Percentiles rank a stretch among this genome's conserved stretches.
phyloP scores from a whole-genome alignment of 2,113 vertebrate genomes.

The Oreocharis arfaki region DNA sequence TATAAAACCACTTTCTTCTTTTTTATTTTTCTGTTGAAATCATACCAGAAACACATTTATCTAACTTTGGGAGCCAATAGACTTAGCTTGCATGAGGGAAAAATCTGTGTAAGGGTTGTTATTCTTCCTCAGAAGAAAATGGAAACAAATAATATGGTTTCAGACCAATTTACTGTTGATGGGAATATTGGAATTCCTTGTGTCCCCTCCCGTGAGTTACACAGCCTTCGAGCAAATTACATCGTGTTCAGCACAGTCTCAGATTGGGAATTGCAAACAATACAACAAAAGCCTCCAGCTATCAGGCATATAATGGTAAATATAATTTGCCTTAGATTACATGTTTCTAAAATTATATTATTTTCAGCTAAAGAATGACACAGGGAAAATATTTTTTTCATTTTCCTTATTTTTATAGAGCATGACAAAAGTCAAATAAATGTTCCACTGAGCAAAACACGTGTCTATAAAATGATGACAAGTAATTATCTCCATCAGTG shows the following conservation, averaged over 20 bases:
- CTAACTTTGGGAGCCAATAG: neutral
- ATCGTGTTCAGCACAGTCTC: neutral
- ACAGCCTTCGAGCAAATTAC: neutral
- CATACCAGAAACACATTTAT: neutral
- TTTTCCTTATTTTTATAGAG: neutral
- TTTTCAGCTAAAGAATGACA: neutral
- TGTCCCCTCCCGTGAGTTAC: neutral
- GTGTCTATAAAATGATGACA: neutral
- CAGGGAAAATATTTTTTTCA: neutral
- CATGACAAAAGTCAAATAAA: neutral
- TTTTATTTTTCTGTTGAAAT: neutral
- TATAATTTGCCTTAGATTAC: neutral
- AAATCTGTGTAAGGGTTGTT: neutral
- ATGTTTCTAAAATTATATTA: neutral
- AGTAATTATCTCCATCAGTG: neutral
- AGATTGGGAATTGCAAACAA: neutral
- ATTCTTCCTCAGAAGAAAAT: conserved; percentile 5
- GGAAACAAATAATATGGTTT: conserved; percentile 40
- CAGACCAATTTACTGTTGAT: neutral
- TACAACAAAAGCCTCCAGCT: neutral
- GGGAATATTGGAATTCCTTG: conserved; percentile 32
- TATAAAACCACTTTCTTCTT: neutral
- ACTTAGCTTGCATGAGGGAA: neutral
- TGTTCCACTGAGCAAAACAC: neutral
- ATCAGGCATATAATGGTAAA: neutral